A percentile compares a stretch with the other conserved stretches of the same genome.
phyloP scores from a whole-genome alignment of 2,797 vertebrate species.

The Amblyopsis hoosieri region DNA sequence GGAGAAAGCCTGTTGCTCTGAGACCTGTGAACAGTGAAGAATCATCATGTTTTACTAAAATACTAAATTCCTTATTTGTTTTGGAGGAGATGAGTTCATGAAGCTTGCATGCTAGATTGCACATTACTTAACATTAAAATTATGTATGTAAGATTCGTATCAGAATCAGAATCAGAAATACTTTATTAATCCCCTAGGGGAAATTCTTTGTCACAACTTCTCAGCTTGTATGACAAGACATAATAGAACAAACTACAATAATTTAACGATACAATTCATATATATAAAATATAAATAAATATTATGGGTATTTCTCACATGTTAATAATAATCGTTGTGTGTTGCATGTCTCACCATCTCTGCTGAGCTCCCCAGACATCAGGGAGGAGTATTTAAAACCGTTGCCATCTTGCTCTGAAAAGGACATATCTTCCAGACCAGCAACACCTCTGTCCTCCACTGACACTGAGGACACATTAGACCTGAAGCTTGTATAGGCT shows the following conservation, averaged over 20 bases:
- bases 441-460: slow-evolving; percentile 61
- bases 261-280: neutral
- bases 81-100: neutral
- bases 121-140: too few species aligned
- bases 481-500: slow-evolving; percentile 1
- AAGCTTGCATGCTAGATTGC: too few species aligned
- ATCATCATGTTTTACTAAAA: neutral
- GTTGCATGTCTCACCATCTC: slow-evolving; percentile 61
- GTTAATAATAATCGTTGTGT: neutral
- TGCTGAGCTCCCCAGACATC: slow-evolving; percentile 65
- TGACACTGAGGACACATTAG: slow-evolving; percentile 54
- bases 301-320: too few species aligned
- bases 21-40: slow-evolving; percentile 54
- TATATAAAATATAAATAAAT: too few species aligned
- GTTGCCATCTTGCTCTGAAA: slow-evolving; percentile 66
- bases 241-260: too few species aligned
- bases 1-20: slow-evolving; percentile 61
- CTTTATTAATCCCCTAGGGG: too few species aligned
- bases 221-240: too few species aligned
- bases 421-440: slow-evolving; percentile 66
- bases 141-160: too few species aligned
- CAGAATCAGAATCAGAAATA: too few species aligned
- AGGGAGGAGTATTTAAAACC: slow-evolving; percentile 68
- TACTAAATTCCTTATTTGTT: too few species aligned
- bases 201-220: too few species aligned